Base-by-base conservation (phyloP, 2,113 vertebrate species). In the Ophiodon elongatus region DNA sequence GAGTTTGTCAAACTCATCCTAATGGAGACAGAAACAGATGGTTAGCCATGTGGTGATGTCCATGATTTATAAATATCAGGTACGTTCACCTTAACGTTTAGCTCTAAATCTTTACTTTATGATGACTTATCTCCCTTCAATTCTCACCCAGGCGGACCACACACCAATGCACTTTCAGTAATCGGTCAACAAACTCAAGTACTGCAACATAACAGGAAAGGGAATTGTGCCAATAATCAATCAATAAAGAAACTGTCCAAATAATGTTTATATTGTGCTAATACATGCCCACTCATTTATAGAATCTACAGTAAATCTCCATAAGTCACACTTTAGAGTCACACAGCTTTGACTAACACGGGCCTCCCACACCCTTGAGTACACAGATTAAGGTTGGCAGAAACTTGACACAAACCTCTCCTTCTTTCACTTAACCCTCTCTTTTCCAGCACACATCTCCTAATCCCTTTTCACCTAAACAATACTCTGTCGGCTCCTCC, bases 1-100 rank as follows among this genome's bases (percentile, higher is more conserved):
- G 25, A 97, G 94, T 82, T 96, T 95, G 89, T 97, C 96, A 1
- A 97, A 97, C 69, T 97, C 96, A 13, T 97, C 96, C 96, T 97
- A 90, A 59, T 25, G 71, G 76, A 83, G 23, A 73, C 9, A 70
- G 57, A 81, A n/a, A 79, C 11, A 47, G 31, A 43, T 3, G 15
- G 0, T 79, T n/a, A 73, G 63, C 5, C n/a, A n/a, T 13, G 60
- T n/a, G 39, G 33, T 15, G 21, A 59, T 47, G 47, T 10, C 3
- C 10, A 4, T 19, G 7, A 70, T 63, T 64, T 31, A 35, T 35
- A 52, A 25, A 74, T n/a, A 52, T 27, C 3, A 75, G 47, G 43
- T 23, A 65, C 41, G 39, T 54, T 8, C 57, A 74, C 76, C 3
- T 29, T 63, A 56, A 67, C 19, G 29, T 76, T 52, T 23, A n/a